A percentile compares a stretch with the other conserved stretches of the same genome.
Evolutionary conservation across 1,140 invertebrate genomes (phyloP).

Genomic region (Ladona fulva): DNA sequence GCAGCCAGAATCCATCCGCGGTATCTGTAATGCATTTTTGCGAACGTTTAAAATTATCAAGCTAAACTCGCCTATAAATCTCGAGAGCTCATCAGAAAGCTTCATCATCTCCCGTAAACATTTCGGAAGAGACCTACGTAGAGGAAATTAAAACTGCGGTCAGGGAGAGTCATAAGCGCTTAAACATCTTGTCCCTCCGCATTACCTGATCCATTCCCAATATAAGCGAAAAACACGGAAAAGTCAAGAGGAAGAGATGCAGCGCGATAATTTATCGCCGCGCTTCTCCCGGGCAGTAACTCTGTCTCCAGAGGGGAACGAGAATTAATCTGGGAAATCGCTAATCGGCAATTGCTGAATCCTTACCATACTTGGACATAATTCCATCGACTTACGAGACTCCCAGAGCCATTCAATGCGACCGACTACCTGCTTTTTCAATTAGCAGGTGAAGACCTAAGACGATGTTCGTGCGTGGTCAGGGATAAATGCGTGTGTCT

Average conservation of each 20-base stretch:
- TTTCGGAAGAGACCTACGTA: no score
- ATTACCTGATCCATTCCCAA: no score
- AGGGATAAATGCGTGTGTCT: not conserved
- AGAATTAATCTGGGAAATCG: not conserved
- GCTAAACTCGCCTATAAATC: no score
- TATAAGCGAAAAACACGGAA: no score
- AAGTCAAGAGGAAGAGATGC: not conserved
- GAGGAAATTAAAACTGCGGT: no score
- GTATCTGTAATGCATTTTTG: no score
- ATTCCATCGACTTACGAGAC: not conserved
- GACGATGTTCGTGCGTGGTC: not conserved
- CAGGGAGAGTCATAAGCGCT: no score
- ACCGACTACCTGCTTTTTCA: slow-evolving; percentile 8
- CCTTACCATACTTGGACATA: slow-evolving; percentile 5
- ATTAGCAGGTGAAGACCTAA: not conserved
- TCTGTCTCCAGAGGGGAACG: not conserved
- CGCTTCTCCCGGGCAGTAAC: not conserved
- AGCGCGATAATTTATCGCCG: not conserved
- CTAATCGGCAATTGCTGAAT: slow-evolving; percentile 2
- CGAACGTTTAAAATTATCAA: no score
- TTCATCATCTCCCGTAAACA: no score
- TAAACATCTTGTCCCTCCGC: no score
- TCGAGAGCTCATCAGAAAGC: no score
- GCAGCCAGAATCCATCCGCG: no score
- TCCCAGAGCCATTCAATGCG: not conserved